phyloP scores from a whole-genome alignment of 2,797 vertebrate genomes.

The Pseudochirops cupreus region DNA sequence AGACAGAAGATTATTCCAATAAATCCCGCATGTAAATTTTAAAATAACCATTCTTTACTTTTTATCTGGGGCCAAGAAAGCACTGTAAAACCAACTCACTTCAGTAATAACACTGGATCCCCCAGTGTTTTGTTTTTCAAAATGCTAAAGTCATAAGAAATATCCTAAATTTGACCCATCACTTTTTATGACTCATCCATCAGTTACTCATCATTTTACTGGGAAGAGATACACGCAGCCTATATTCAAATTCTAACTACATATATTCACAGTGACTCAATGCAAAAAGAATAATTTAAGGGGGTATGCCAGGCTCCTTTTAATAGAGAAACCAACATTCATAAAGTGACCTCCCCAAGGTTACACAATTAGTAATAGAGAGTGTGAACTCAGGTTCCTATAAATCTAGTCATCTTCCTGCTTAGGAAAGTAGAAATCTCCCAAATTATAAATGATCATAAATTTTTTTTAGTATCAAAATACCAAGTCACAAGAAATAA shows the following conservation, averaged over 20 bases:
- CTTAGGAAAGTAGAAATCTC: background rate
- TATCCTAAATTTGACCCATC: background rate
- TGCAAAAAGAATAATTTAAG: background rate
- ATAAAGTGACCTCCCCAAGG: background rate
- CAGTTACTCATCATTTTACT: background rate
- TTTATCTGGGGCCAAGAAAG: background rate
- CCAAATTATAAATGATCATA: background rate
- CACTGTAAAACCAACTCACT: background rate
- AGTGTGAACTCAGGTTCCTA: background rate
- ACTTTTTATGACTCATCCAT: background rate
- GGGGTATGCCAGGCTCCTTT: background rate
- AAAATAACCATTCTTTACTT: background rate
- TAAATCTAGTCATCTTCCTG: background rate
- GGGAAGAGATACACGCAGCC: background rate
- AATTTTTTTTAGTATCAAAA: slow-evolving; percentile 14
- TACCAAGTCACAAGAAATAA: slow-evolving; percentile 4
- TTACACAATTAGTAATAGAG: background rate
- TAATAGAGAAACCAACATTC: background rate
- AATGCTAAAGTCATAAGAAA: background rate
- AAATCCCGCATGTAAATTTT: background rate
- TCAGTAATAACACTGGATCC: background rate
- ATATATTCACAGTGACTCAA: background rate
- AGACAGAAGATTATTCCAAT: background rate
- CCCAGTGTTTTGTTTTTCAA: background rate
- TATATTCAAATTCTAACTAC: background rate